Evolutionary conservation across 2,888 invertebrate species (phyloP), one percentile per base, ranked within the genome.

Genomic region (Pteria penguin): DNA sequence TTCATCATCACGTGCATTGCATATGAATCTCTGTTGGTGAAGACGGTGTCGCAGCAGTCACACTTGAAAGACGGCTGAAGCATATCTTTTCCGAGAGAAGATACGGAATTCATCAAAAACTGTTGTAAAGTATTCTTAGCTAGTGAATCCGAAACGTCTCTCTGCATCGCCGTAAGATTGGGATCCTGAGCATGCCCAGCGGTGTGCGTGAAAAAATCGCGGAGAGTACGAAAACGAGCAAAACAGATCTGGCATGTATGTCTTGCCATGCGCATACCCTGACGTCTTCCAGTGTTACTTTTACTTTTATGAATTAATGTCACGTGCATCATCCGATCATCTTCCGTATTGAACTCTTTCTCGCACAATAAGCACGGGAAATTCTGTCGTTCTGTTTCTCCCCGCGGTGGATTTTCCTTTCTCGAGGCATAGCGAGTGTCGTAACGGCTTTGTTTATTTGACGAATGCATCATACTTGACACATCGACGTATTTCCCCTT

Each of bases 1-100:
- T 91, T 80, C 82, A 90, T 85, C 88, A 92, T 88, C 90, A 91
- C 91, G 82, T 92, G 92, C 92, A 92, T 92, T 32, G 92, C 92
- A 79, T 92, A 91, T 1, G 91, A 85, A 82, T 92, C 92, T 29
- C 92, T 80, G 73, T 88, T 90, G 11, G 87, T 80, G 79, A 92
- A 92, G 1, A 89, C 82, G 0, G 88, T 85, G 29, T 90, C 84
- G 69, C 92, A 92, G 69, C 90, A 90, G 24, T 89, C 88, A 76
- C 92, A 92, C 58, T 87, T 87, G 79, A 91, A 92, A 4, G 82
- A 79, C 0, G 80, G 75, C 32, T 79, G 76, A 29, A 72, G 57
- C 14, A 73, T 32, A 26, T 76, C 69, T 27, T 54, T 36, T 11
- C 45, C 67, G 11, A 60, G 60, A 32, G 45, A 29, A 4, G 73